Base-by-base conservation (phyloP, 2,113 vertebrate species). In the Xiphophorus maculatus region DNA sequence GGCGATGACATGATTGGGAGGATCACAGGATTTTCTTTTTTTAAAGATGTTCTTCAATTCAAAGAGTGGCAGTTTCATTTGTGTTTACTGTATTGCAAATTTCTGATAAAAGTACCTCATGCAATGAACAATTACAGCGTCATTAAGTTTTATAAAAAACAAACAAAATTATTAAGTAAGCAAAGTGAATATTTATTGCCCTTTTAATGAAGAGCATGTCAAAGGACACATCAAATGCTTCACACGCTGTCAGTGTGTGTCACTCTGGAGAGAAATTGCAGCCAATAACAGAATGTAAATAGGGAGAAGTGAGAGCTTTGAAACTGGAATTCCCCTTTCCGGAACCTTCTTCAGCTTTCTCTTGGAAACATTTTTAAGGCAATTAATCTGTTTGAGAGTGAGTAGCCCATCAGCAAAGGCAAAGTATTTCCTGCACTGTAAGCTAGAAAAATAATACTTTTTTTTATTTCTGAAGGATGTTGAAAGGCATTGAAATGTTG, bases 71-170 rank as follows among this genome's bases (percentile, higher is more conserved):
- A 9, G 32, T 30, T 66, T 64, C 12, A 72, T 27, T 76, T 19
- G 7, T 66, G 25, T 74, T 80, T 66, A 28, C 28, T 28, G 28
- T 28, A 42, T 30, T 48, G 27, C 10, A 42, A 44, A 74, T 40
- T 65, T 30, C 13, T 67, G 42, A 42, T 4, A 15, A 30, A 73
- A 10, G 22, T 65, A 17, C 33, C 37, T 84, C 79, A 79, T 44
- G 81, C 69, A 71, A 74, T 32, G 67, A 51, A 62, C 28, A 63
- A 66, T 69, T 69, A 79, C 27, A 81, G 48, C 28, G 63, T 19
- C 44, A 69, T 61, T 33, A 66, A 66, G 60, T 80, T 65, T 71
- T 44, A 66, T 63, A 71, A 74, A 1, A 32, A 40, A 68, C 69
- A 22, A n/a, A n/a, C 0, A 3, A 58, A 9, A 58, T n/a, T n/a